Conservation (phyloP, 2,113 vertebrate genomes). For the Brachionichthys hirsutus region DNA sequence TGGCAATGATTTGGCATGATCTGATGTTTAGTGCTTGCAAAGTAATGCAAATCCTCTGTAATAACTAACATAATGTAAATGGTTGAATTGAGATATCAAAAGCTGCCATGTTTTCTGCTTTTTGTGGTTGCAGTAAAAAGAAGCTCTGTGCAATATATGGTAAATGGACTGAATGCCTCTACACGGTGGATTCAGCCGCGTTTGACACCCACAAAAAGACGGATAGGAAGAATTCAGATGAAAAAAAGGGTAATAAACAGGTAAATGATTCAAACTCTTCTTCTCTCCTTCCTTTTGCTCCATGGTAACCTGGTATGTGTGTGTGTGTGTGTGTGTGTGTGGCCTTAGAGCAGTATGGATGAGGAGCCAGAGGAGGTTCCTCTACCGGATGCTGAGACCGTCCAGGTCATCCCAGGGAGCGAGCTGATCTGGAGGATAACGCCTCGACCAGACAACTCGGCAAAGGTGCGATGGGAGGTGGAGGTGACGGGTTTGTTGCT, state of each 20-base stretch:
- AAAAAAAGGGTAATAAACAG: conserved; percentile 89
- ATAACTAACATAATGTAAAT: no score
- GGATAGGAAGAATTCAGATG: conserved; percentile 88
- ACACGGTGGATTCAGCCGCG: conserved; percentile 82
- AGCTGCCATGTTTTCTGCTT: conserved; percentile 2
- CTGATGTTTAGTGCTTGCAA: no score
- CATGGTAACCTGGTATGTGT: background rate
- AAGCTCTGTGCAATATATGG: conserved; percentile 93
- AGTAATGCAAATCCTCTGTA: no score
- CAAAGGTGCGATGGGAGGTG: conserved; percentile 78
- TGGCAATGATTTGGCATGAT: conserved; percentile 1
- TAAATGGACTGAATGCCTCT: conserved; percentile 97
- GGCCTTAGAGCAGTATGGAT: conserved; percentile 71
- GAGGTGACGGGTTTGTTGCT: background rate
- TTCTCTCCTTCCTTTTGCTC: background rate
- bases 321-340: background rate
- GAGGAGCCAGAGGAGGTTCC: conserved; percentile 94
- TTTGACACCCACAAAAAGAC: conserved; percentile 91
- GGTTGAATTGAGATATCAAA: background rate
- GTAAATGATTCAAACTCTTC: conserved; percentile 62
- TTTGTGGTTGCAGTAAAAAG: conserved; percentile 85
- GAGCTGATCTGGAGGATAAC: conserved; percentile 92
- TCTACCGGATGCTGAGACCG: conserved; percentile 88
- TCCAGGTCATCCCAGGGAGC: conserved; percentile 91
- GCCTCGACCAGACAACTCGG: conserved; percentile 91